Evolutionary conservation across 1,140 invertebrate genomes (phyloP).

Genomic region (Streblospio benedicti): DNA sequence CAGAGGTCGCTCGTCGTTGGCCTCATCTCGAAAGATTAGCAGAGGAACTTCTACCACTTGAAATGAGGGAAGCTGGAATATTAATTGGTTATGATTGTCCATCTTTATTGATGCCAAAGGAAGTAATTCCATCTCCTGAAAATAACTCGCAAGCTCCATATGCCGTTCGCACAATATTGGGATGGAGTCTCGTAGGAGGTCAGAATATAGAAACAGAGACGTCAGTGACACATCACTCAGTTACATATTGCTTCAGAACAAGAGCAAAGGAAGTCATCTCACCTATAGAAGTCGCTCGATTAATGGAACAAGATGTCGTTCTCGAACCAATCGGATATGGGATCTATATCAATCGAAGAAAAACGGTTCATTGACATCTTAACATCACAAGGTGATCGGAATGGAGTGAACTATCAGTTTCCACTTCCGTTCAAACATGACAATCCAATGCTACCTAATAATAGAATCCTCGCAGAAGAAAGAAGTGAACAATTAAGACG

Average conservation of each 20-base stretch:
- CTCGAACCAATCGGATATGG: not conserved
- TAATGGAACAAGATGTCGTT: conserved; percentile 1
- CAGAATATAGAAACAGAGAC: not conserved
- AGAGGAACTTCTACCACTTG: not conserved
- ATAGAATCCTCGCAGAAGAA: not conserved
- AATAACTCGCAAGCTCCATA: not conserved
- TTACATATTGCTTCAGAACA: not conserved
- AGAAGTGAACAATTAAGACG: not conserved
- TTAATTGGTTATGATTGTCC: conserved; percentile 8
- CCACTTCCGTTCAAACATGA: not conserved
- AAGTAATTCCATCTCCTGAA: not conserved
- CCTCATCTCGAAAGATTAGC: not conserved
- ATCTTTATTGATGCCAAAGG: not conserved
- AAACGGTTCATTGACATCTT: not conserved
- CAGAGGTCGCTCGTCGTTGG: too few relatives aligned
- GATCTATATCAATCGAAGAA: not conserved
- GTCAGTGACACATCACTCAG: not conserved
- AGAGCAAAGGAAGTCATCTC: not conserved
- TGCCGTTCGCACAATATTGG: not conserved
- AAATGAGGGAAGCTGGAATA: conserved; percentile 1
- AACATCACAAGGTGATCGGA: not conserved
- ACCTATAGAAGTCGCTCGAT: not conserved
- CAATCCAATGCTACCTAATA: conserved; percentile 4
- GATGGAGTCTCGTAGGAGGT: not conserved
- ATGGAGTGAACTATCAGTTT: not conserved